Evolutionary conservation across 2,888 invertebrate species (phyloP).

Genomic region (Ornithoptera alexandrae): DNA sequence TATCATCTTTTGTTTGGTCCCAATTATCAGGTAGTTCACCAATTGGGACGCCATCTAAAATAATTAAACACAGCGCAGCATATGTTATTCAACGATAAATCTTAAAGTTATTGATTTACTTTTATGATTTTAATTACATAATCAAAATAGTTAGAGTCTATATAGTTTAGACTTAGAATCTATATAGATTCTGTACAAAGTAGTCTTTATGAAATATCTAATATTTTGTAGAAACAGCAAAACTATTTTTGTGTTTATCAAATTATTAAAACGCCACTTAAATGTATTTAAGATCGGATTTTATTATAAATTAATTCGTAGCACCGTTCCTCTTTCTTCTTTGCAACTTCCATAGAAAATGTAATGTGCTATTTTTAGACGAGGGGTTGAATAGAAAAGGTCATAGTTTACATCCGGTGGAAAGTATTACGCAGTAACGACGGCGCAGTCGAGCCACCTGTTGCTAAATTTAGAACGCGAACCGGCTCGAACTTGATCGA

Average conservation of each 20-base stretch:
- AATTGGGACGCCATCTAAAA: conserved; percentile 69
- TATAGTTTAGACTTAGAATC: too few relatives aligned
- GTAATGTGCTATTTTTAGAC: conserved; percentile 33
- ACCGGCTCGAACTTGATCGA: conserved; percentile 58
- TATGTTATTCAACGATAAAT: too few relatives aligned
- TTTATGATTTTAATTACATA: not conserved
- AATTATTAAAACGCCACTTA: not conserved
- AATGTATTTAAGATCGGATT: not conserved
- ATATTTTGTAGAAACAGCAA: too few relatives aligned
- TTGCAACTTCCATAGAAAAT: not conserved
- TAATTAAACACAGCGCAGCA: not conserved
- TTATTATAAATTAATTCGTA: not conserved
- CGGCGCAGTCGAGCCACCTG: conserved; percentile 64
- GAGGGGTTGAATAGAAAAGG: conserved; percentile 44
- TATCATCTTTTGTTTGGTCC: conserved; percentile 78
- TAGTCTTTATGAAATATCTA: too few relatives aligned
- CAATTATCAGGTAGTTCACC: conserved; percentile 76
- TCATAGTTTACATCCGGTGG: conserved; percentile 45
- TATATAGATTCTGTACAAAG: too few relatives aligned
- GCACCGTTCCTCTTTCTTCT: not conserved
- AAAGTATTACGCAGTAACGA: conserved; percentile 56
- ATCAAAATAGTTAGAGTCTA: too few relatives aligned
- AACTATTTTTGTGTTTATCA: not conserved
- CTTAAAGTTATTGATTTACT: not conserved
- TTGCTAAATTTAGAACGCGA: conserved; percentile 73